phyloP scores from a whole-genome alignment of 2,888 invertebrate species.

The Dicyrtoma fusca region DNA sequence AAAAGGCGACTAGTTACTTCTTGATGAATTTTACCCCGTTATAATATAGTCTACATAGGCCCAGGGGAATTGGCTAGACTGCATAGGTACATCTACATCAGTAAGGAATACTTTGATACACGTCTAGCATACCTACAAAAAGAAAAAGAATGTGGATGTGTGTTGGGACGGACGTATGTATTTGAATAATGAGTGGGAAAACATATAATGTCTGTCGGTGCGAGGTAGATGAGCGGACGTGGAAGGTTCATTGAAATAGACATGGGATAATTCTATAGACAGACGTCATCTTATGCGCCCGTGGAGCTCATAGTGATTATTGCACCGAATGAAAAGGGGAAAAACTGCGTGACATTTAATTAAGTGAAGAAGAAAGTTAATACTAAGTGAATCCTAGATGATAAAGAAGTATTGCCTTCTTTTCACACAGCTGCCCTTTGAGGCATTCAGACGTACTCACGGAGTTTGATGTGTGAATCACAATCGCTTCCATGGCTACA shows the following conservation, averaged over 20 bases:
- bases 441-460: constrained; percentile 25
- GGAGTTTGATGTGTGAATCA: constrained; percentile 21
- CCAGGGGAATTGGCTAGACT: too few species aligned
- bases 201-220: too few species aligned
- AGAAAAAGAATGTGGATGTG: not conserved
- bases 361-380: constrained; percentile 47
- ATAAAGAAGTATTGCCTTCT: constrained; percentile 29
- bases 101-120: not conserved
- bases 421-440: constrained; percentile 29
- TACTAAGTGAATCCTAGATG: constrained; percentile 40
- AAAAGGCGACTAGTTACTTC: constrained; percentile 1
- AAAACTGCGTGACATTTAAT: constrained; percentile 46
- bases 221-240: too few species aligned
- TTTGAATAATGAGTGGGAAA: constrained; percentile 6
- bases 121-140: not conserved
- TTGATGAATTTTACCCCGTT: too few species aligned
- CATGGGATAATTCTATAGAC: constrained; percentile 30
- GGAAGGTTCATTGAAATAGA: constrained; percentile 25
- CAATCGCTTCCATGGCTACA: constrained; percentile 19
- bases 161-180: not conserved
- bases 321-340: constrained; percentile 33
- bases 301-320: constrained; percentile 40
- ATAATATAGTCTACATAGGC: too few species aligned
- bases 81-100: too few species aligned
- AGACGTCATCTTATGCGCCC: constrained; percentile 21